Conservation (phyloP, 2,888 invertebrate species). For the Panopea generosa region DNA sequence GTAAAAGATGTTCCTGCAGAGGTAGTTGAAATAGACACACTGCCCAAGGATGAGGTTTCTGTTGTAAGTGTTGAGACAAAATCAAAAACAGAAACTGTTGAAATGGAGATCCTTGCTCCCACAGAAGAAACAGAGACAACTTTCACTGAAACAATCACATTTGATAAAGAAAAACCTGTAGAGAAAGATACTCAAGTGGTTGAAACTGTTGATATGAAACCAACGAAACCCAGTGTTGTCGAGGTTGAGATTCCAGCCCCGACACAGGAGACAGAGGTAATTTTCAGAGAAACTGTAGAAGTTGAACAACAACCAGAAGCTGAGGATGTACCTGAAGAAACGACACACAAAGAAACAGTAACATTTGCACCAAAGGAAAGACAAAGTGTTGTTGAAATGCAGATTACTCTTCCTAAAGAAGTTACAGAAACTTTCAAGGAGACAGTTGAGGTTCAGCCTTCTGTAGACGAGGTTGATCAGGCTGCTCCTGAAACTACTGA, state of each 20-base stretch:
- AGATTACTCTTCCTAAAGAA: conserved; percentile 24
- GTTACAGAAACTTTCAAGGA: conserved; percentile 18
- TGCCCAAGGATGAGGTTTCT: conserved; percentile 12
- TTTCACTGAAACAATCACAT: conserved; percentile 50
- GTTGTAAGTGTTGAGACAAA: conserved; percentile 12
- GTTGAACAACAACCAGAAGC: conserved; percentile 1
- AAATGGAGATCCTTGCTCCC: conserved; percentile 48
- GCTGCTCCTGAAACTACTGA: conserved; percentile 4
- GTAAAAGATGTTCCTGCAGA: background rate
- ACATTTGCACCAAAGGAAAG: conserved; percentile 38
- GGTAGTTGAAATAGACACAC: conserved; percentile 6
- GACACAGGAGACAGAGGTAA: conserved; percentile 20
- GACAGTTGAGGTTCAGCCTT: background rate
- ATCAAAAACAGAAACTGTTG: conserved; percentile 27
- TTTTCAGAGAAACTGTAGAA: conserved; percentile 1
- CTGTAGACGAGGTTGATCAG: conserved; percentile 11
- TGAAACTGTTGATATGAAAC: conserved; percentile 12
- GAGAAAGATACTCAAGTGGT: conserved; percentile 10
- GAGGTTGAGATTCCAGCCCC: conserved; percentile 51
- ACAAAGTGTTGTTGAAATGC: conserved; percentile 29
- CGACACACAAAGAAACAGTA: conserved; percentile 33
- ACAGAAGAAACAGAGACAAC: conserved; percentile 47
- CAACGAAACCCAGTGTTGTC: conserved; percentile 11
- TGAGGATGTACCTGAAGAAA: conserved; percentile 9
- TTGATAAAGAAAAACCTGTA: conserved; percentile 35